Conservation (phyloP, 2,113 vertebrate genomes). For the Peromyscus californicus region DNA sequence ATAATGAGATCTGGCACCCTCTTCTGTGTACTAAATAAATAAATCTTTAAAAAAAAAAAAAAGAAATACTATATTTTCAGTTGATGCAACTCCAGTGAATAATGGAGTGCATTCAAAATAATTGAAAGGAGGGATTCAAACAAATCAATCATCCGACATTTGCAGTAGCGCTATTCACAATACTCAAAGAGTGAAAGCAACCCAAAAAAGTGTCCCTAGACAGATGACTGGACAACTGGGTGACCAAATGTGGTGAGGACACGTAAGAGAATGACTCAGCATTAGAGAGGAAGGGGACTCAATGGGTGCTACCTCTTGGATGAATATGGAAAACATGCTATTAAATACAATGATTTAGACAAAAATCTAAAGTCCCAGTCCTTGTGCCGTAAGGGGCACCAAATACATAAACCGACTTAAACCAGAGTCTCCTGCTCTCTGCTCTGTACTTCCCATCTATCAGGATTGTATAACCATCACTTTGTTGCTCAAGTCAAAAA, state of each 20-base stretch:
- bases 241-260: conserved; percentile 13
- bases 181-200: neutral
- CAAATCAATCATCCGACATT: no score
- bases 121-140: neutral
- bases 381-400: neutral
- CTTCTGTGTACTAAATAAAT: no score
- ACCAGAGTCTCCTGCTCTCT: neutral
- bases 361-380: neutral
- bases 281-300: conserved; percentile 42
- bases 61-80: neutral
- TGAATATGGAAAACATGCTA: conserved; percentile 37
- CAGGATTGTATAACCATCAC: neutral
- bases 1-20: no score
- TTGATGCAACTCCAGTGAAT: neutral
- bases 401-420: neutral
- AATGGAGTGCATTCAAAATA: neutral
- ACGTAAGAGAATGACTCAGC: neutral
- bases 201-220: neutral
- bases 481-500: neutral
- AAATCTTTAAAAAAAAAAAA: neutral
- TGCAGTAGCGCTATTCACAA: neutral
- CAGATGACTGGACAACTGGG: neutral
- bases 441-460: neutral
- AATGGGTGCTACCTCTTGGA: neutral
- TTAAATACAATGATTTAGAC: conserved; percentile 29